Evolutionary conservation across 2,113 vertebrate species (phyloP).

Genomic region (Cyphomyrus plagiostoma): DNA sequence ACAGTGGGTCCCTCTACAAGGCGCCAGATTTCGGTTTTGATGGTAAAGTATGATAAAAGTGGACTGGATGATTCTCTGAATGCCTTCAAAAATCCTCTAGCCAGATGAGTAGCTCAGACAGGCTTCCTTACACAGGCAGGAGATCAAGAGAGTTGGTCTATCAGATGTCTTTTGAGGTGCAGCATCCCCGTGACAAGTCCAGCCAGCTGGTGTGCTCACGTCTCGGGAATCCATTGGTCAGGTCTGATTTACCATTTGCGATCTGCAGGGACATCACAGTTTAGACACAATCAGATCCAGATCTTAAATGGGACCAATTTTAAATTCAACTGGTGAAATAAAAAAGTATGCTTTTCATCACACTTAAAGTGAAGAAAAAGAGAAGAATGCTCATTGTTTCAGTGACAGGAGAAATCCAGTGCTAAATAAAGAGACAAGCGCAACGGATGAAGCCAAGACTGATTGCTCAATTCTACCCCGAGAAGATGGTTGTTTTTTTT

Average conservation of each 20-base stretch:
- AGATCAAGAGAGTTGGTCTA: background rate
- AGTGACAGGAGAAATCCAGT: background rate
- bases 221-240: background rate
- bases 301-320: background rate
- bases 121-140: background rate
- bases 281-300: background rate
- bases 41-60: background rate
- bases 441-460: background rate
- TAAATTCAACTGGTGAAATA: background rate
- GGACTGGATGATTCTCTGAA: background rate
- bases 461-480: constrained; percentile 12
- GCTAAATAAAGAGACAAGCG: constrained; percentile 1
- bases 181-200: background rate
- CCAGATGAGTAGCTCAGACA: background rate
- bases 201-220: background rate
- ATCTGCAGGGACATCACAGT: background rate
- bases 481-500: background rate
- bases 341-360: background rate
- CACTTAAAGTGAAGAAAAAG: constrained; percentile 2
- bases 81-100: background rate
- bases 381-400: background rate
- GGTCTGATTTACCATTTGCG: background rate
- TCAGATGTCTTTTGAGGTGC: background rate
- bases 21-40: background rate
- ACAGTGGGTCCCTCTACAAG: background rate